Evolutionary conservation across 2,113 vertebrate genomes (phyloP), one percentile per base, ranked within the genome.

Genomic region (Eclectus roratus): DNA sequence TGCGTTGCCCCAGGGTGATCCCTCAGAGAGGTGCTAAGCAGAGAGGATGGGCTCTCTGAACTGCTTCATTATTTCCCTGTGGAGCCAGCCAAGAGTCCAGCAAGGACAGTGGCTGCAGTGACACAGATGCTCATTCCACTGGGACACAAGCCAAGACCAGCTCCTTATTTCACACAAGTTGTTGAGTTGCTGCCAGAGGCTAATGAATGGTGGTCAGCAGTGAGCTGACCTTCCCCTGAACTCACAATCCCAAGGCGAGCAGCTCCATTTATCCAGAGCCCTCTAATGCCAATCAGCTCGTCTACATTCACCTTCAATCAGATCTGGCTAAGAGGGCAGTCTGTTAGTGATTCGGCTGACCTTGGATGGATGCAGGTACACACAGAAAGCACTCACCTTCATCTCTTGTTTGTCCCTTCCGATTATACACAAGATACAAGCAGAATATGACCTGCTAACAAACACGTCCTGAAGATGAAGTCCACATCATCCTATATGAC

Each of bases 141-240:
- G 91, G 96, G 93, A 95, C 49, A 19, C 23, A 63, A 61, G 93
- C 96, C 85, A 94, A 79, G 69, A 33, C 61, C 17, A 4, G 66
- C 39, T 84, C 66, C 86, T 95, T 86, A 87, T 92, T 95, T 89
- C 88, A 92, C 61, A 53, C 31, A 61, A 76, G 86, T 16, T 41
- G 71, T 78, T 76, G 86, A 95, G 60, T 2, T 1, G 2, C 83
- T 92, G 88, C 91, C 91, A 94, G 73, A 86, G 77, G 80, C 66
- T 95, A 93, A 96, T 43, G 27, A 96, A 90, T 81, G 52, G 80
- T 92, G 88, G 88, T 92, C 88, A 94, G 31, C 37, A 87, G 69
- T 72, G 77, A 81, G 21, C 65, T 79, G 88, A 96, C 95, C 88
- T 91, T 95, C 91, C 69, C 79, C 73, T 94, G 91, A 95, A 87